Percentiles rank a stretch among this genome's conserved stretches.
phyloP scores from a whole-genome alignment of 2,888 invertebrate species.

The Norana najaformis region DNA sequence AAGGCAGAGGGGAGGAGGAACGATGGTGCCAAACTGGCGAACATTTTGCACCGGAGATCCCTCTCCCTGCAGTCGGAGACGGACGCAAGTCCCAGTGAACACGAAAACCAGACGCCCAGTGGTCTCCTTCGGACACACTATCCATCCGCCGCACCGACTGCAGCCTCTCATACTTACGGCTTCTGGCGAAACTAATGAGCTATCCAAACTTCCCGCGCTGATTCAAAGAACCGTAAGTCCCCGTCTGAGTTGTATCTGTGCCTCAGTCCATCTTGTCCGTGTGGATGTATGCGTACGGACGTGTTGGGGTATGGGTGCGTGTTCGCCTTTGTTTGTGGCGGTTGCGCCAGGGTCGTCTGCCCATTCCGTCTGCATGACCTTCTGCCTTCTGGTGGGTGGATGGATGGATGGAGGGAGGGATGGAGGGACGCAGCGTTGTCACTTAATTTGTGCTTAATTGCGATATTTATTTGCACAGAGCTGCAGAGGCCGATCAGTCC shows the following conservation, averaged over 20 bases:
- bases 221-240: neutral
- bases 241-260: neutral
- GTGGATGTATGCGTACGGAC: neutral
- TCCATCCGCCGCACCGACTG: neutral
- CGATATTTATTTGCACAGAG: constrained; percentile 3
- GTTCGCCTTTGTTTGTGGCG: neutral
- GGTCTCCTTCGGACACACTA: no score
- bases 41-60: neutral
- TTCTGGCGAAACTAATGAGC: neutral
- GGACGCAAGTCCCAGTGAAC: neutral
- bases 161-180: neutral
- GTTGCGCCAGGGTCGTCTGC: neutral
- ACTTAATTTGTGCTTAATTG: constrained; percentile 5
- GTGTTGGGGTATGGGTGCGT: neutral
- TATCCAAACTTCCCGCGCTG: neutral
- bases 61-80: neutral
- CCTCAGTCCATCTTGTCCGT: neutral
- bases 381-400: neutral
- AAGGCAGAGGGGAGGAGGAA: neutral
- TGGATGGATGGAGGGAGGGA: neutral
- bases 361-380: neutral
- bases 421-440: neutral
- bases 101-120: neutral
- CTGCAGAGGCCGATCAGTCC: neutral
- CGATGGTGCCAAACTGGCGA: constrained; percentile 13